phyloP scores from a whole-genome alignment of 2,113 vertebrate genomes.

The Poeciliopsis retropinna region DNA sequence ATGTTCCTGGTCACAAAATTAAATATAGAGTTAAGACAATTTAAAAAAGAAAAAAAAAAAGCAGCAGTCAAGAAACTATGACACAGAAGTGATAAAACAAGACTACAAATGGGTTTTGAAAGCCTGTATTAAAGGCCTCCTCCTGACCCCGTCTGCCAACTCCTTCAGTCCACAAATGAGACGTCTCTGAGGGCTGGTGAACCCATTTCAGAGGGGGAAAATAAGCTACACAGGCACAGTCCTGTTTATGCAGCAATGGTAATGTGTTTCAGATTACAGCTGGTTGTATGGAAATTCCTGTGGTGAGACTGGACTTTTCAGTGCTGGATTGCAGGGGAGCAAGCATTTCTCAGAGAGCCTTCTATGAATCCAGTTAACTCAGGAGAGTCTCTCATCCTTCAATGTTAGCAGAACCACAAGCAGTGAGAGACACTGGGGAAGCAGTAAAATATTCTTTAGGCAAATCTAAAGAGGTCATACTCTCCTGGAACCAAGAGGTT shows the following conservation, averaged over 20 bases:
- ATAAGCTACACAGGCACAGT: conserved; percentile 73
- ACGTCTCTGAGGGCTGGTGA: conserved; percentile 69
- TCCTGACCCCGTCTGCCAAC: conserved; percentile 72
- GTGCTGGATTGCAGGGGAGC: conserved; percentile 67
- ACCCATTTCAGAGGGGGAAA: conserved; percentile 79
- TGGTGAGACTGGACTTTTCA: conserved; percentile 84
- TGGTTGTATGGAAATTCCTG: conserved; percentile 89
- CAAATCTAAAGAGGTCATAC: neutral
- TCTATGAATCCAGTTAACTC: conserved; percentile 35
- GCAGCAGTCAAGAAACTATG: neutral
- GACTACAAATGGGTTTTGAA: neutral
- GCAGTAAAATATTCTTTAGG: neutral
- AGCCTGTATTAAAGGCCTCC: conserved; percentile 33
- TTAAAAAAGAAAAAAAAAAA: neutral
- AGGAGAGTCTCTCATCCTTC: conserved; percentile 1
- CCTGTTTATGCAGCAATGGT: conserved; percentile 82
- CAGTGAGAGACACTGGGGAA: conserved; percentile 20
- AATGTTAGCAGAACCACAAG: conserved; percentile 16
- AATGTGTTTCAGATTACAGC: conserved; percentile 91
- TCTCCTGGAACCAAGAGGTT: neutral
- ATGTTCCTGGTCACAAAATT: too few relatives aligned
- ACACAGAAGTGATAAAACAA: neutral
- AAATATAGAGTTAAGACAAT: neutral
- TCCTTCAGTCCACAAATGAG: conserved; percentile 78
- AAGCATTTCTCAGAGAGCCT: conserved; percentile 30